These are phyloP conservation scores for Aradus depressus DNA, from an alignment of 2,888 invertebrate species.

Conservation along the genomic window DNA sequence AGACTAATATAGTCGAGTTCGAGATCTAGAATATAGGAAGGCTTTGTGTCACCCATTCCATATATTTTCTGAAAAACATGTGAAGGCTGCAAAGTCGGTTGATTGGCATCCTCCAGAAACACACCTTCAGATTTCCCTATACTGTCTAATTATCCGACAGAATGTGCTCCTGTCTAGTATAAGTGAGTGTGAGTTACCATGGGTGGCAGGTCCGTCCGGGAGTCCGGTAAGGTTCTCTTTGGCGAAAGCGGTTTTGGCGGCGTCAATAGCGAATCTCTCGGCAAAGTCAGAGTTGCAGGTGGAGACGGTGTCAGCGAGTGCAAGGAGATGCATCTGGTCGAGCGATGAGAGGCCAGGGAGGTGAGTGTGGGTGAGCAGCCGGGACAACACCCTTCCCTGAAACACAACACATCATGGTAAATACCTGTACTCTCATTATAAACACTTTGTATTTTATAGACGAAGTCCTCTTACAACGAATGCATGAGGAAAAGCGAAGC, in stretches of 20 bases:
- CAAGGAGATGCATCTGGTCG: constrained; percentile 99
- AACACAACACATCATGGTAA: constrained; percentile 16
- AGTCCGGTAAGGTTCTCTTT: constrained; percentile 48
- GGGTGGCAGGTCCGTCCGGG: constrained; percentile 28
- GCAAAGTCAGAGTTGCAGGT: constrained; percentile 83
- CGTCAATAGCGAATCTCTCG: constrained; percentile 62
- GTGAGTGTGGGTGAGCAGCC: constrained; percentile 87
- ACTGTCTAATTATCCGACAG: no score
- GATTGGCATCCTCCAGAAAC: neutral
- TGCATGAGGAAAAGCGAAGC: no score
- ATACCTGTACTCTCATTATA: no score
- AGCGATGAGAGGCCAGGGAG: constrained; percentile 88
- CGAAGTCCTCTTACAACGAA: no score
- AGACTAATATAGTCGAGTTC: no score
- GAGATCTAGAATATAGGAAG: no score
- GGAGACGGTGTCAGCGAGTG: constrained; percentile 93
- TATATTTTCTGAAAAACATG: no score
- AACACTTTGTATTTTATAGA: no score
- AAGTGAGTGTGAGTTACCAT: no score
- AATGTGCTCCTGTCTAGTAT: no score
- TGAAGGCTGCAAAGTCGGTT: no score
- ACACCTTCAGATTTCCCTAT: constrained; percentile 27
- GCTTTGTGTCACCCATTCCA: no score
- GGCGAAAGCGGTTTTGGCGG: constrained; percentile 53
- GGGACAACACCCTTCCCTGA: constrained; percentile 65